Percentiles rank a stretch among this genome's conserved stretches.
phyloP scores from a whole-genome alignment of 2,113 vertebrate species.

The Synchiropus splendidus region DNA sequence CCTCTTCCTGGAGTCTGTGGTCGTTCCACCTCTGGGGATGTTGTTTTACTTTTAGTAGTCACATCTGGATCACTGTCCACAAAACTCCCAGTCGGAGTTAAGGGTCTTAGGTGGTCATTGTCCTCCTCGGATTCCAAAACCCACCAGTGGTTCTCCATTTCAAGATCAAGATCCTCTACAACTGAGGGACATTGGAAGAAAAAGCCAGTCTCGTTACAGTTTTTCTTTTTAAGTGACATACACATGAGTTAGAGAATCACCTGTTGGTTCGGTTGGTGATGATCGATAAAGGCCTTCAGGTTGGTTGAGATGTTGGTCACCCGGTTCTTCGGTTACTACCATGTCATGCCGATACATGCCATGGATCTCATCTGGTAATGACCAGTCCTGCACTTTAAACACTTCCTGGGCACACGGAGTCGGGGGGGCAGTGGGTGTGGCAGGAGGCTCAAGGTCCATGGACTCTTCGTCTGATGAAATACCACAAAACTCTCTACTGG shows the following conservation, averaged over 20 bases:
- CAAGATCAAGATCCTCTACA: slow-evolving; percentile 40
- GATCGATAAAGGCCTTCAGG: slow-evolving; percentile 13
- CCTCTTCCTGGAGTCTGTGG: slow-evolving; percentile 76
- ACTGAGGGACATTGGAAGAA: slow-evolving; percentile 11
- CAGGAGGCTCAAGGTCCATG: slow-evolving; percentile 39
- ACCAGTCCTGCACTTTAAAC: slow-evolving; percentile 35
- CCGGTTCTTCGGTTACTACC: slow-evolving; percentile 15
- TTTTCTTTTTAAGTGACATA: not conserved
- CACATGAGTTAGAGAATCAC: slow-evolving; percentile 19
- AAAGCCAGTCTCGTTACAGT: no score
- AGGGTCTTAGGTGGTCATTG: slow-evolving; percentile 54
- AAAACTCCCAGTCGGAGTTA: slow-evolving; percentile 62
- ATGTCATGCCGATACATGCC: slow-evolving; percentile 9
- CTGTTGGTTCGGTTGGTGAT: slow-evolving; percentile 42
- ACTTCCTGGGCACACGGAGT: slow-evolving; percentile 52
- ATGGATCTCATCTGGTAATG: slow-evolving; percentile 10
- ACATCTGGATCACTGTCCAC: slow-evolving; percentile 65
- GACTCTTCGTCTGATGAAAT: slow-evolving; percentile 60
- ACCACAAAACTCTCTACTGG: slow-evolving; percentile 29
- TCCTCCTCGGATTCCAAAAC: slow-evolving; percentile 45
- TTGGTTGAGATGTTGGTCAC: slow-evolving; percentile 14
- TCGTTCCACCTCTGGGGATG: slow-evolving; percentile 64
- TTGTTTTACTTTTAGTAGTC: slow-evolving; percentile 49
- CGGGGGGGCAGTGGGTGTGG: slow-evolving; percentile 44
- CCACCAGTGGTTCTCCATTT: slow-evolving; percentile 50